A percentile compares a stretch with the other conserved stretches of the same genome.
Evolutionary conservation across 2,113 vertebrate species (phyloP).

Genomic region (Neolamprologus ventralis): DNA sequence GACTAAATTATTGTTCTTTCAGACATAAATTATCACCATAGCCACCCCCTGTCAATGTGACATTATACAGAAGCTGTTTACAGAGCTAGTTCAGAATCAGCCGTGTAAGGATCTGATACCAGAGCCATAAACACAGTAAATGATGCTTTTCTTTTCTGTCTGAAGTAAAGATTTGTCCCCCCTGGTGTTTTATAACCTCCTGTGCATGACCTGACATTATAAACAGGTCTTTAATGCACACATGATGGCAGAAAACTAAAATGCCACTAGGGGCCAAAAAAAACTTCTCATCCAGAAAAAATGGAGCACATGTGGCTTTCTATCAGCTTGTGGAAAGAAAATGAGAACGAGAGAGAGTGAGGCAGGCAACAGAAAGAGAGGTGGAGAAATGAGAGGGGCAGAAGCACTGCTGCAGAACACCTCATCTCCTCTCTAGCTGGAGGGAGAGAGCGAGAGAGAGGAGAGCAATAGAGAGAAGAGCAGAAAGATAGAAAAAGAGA

Average conservation of each 20-base stretch:
- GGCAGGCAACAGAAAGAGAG: constrained; percentile 19
- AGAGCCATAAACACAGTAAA: not conserved
- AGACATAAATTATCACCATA: constrained; percentile 3
- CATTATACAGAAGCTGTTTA: not conserved
- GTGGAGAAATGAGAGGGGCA: constrained; percentile 34
- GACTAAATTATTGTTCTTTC: not conserved
- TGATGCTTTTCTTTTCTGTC: not conserved
- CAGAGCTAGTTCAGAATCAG: not conserved
- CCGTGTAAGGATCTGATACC: not conserved
- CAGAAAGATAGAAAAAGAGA: not conserved
- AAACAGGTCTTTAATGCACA: not conserved
- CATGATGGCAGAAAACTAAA: not conserved
- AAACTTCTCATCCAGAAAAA: constrained; percentile 14
- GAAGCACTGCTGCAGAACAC: constrained; percentile 61
- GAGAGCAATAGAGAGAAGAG: not conserved
- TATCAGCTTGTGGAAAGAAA: constrained; percentile 6
- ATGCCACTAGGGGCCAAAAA: not conserved
- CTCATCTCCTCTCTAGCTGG: constrained; percentile 57
- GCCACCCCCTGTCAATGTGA: not conserved
- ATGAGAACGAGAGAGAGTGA: not conserved
- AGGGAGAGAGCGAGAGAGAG: constrained; percentile 18
- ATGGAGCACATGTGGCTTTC: not conserved
- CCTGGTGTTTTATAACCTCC: not conserved
- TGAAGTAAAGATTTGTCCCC: not conserved
- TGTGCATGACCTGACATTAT: not conserved